Evolutionary conservation across 2,888 invertebrate species (phyloP), one percentile per base, ranked within the genome.

Genomic region (Brenthis daphne): DNA sequence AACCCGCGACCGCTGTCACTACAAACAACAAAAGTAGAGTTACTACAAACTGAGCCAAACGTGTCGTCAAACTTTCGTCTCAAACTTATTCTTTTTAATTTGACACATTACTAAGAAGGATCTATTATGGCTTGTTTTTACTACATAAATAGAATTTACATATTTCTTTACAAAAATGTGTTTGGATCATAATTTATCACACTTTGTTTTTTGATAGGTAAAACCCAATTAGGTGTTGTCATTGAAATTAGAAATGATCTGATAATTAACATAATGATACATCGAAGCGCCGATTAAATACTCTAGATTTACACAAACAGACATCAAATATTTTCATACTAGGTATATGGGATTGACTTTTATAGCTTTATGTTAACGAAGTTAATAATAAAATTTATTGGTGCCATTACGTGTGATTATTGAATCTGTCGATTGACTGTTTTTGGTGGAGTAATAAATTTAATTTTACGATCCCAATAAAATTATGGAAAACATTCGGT

Each of bases 291-390:
- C 43, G 33, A 57, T 57, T 57, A 56, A 60, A 43, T 65, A 53
- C 33, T 37, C 61, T 57, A 66, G 66, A 51, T 66, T 63, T 58
- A 16, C 55, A 60, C 37, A 58, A 67, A 64, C 47, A 33, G 14
- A 64, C 37, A 43, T 29, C 48, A 37, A 58, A 29, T 54, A 33
- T 64, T 29, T 47, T 57, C 43, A 50, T 37, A 67, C 67, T 67
- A 20, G 20, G 20, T 20, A 64, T 58, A 64, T 24, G 14, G 37
- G 54, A 70, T 66, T 24, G 47, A 4, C 64, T 63, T 69, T 66
- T 70, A 67, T 70, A 29, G 63, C 47, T 13, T 64, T 68, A 68
- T 68, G 67, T 33, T 57, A 69, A 69, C 60, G 60, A 60, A 60
- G 51, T 33, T 60, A 54, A 66, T 60, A 60, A 60, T 60, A 55